Evolutionary conservation across 1,140 invertebrate species (phyloP).

Genomic region (Papilio glaucus): DNA sequence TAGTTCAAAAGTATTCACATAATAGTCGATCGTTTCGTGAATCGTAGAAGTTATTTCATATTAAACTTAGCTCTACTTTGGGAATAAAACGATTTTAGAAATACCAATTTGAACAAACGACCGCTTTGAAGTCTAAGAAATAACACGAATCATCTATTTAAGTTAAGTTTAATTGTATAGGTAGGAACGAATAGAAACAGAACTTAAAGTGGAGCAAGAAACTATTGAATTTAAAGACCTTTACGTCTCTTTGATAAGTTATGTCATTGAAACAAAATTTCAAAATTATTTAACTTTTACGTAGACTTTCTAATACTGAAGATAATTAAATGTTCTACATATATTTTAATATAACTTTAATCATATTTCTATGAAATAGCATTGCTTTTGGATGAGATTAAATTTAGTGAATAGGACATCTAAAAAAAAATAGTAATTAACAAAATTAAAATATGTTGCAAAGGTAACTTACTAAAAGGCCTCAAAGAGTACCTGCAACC

Average conservation of each 20-base stretch:
- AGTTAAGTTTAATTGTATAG: slow-evolving; percentile 2
- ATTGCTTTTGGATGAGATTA: background rate
- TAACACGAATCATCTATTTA: background rate
- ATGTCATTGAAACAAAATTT: background rate
- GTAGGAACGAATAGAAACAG: background rate
- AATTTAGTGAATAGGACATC: background rate
- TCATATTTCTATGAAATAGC: background rate
- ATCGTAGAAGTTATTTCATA: background rate
- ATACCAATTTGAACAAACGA: background rate
- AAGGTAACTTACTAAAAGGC: too few relatives aligned
- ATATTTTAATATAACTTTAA: background rate
- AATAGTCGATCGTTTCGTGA: slow-evolving; percentile 25
- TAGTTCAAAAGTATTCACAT: slow-evolving; percentile 21
- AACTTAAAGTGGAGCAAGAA: background rate
- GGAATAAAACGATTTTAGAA: background rate
- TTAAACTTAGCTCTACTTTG: background rate
- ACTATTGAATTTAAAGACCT: background rate
- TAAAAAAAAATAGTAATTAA: too few relatives aligned
- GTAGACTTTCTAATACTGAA: background rate
- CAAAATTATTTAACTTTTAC: background rate
- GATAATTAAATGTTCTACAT: background rate
- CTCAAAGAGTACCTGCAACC: too few relatives aligned
- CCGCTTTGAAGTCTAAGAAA: background rate
- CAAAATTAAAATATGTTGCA: too few relatives aligned
- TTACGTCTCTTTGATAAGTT: background rate